Evolutionary conservation across 2,113 vertebrate species (phyloP), one percentile per base, ranked within the genome.

Genomic region (Triplophysa siluroides): DNA sequence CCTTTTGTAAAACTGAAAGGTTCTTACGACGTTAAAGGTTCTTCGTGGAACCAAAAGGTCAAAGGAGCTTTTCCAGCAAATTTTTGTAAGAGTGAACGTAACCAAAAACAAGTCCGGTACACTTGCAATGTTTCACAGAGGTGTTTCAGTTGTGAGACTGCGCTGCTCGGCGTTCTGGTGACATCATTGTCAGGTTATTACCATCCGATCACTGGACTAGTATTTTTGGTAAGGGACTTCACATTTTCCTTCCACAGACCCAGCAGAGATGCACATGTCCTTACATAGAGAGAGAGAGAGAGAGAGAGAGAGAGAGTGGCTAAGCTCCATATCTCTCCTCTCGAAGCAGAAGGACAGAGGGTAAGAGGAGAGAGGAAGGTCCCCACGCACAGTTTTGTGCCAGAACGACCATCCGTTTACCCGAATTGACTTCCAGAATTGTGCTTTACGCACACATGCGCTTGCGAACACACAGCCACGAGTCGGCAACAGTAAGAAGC

Each of bases 351-450:
- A 43, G 58, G 72, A 63, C 41, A 76, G 73, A 63, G 41, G 71
- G n/a, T 21, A 61, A 43, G n/a, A 74, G 56, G 41, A 33, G 60
- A 63, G 43, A 76, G 58, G 43, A 63, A 63, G 73, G 54, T 60
- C 71, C 56, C 71, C 33, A 61, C 8, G 71, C 71, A 24, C n/a
- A 21, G 29, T 19, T 73, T 60, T 43, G 71, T 74, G 71, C 75
- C 78, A 64, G 78, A 66, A 81, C 71, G 33, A 61, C 71, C 71
- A 74, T 61, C 33, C 71, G 71, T 61, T 61, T 74, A 43, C 54
- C 33, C 71, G 13, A n/a, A 74, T 33, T 61, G 54, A 74, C 54
- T 24, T 74, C 71, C 71, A 74, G n/a, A 74, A 74, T 43, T 33
- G 26, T 56, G 52, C 6, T 9, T 56, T 14, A 69, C 24, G n/a